Base-by-base conservation (phyloP, 2,888 invertebrate genomes). In the Drosophila eohydei region DNA sequence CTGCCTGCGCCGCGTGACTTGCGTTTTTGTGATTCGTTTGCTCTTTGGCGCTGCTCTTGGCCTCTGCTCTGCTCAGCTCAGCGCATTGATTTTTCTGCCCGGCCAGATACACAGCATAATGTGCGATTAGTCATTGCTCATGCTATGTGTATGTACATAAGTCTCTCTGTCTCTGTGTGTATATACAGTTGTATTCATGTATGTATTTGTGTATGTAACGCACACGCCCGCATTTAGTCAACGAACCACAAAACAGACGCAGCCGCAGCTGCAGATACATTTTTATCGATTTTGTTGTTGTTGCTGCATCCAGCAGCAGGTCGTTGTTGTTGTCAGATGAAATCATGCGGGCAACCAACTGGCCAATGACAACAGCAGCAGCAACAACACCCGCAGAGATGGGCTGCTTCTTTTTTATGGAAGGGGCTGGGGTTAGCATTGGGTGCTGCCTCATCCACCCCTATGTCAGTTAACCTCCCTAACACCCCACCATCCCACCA, bases 181-280 rank as follows among this genome's bases (percentile, higher is more conserved):
- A 32, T 51, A 38, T 51, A 4, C 44, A 4, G 36, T 2, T 48
- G 52, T 60, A n/a, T 65, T 14, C 51, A 28, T 43, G 21, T 69
- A 41, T 44, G 21, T 68, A 38, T 67, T 28, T 66, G 55, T 72
- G 38, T 76, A 78, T 74, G 44, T 74, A 71, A 81, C 78, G 81
- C 83, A 88, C 84, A 88, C 90, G 86, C 86, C 86, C 90, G 86
- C 86, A 86, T 89, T 89, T 89, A 89, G 88, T 71, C 87, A 86
- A 83, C 85, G 88, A 88, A 88, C 86, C 88, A 89, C 69, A 81
- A 66, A 71, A 57, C 65, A 77, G 69, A 51, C 48, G 48, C 48
- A 48, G 46, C 30, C 60, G 69, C 90, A 85, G 82, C 88, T 63
- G 80, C 79, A 81, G 80, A 86, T 74, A 88, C 81, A 83, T 73